These are phyloP conservation scores for Pogonophryne albipinna DNA, from an alignment of 2,797 vertebrate genomes.

Conservation along the genomic window DNA sequence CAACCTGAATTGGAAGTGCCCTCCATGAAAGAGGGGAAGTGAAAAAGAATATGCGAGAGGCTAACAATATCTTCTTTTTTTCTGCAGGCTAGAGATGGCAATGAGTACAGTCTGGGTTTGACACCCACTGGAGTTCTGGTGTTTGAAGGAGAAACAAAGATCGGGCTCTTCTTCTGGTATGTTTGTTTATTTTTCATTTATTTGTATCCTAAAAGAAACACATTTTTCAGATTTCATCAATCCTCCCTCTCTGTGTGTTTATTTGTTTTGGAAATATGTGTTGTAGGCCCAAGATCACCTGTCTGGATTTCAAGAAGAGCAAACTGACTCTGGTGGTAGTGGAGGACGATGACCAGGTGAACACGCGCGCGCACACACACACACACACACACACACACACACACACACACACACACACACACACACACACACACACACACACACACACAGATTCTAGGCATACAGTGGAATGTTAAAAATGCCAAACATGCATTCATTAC, in stretches of 20 bases:
- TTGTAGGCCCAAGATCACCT: constrained; percentile 97
- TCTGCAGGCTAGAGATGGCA: constrained; percentile 94
- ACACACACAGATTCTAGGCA: no score
- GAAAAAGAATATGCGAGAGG: constrained; percentile 16
- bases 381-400: background rate
- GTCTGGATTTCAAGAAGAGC: constrained; percentile 97
- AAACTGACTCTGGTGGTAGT: constrained; percentile 97
- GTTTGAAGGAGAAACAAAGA: constrained; percentile 98
- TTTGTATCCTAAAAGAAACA: background rate
- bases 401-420: background rate
- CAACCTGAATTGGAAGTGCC: constrained; percentile 22
- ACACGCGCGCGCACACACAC: background rate
- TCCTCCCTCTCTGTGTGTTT: background rate
- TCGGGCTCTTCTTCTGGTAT: constrained; percentile 99
- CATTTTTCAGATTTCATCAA: background rate
- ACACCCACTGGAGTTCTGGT: constrained; percentile 98
- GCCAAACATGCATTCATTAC: background rate
- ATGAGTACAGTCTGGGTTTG: constrained; percentile 97
- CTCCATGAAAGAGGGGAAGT: constrained; percentile 53
- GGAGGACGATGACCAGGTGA: constrained; percentile 98
- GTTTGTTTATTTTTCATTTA: constrained; percentile 2
- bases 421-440: background rate
- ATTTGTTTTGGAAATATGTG: background rate
- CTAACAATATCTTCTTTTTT: background rate
- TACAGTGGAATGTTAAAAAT: constrained; percentile 21